phyloP scores from a whole-genome alignment of 53 echinoderm and acorn worm genomes.

The Stichopus horrens region DNA sequence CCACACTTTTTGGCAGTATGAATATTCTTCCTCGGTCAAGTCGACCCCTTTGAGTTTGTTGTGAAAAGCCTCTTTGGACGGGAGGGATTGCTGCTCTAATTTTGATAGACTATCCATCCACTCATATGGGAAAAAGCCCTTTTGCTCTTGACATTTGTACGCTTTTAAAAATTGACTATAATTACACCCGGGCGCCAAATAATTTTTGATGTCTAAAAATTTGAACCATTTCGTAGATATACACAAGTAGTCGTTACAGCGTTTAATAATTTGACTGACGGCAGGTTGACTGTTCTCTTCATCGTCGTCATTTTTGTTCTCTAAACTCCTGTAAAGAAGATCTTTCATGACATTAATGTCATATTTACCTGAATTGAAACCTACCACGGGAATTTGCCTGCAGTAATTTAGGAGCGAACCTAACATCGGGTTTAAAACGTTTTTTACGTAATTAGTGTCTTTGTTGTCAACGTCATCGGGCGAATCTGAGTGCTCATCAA shows the following conservation, averaged over 20 bases:
- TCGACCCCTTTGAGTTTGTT: slow-evolving; percentile 3
- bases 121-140: slow-evolving; percentile 25
- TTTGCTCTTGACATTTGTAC: slow-evolving; percentile 27
- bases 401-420: slow-evolving; percentile 21
- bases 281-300: not conserved
- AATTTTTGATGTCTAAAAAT: slow-evolving; percentile 34
- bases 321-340: slow-evolving; percentile 14
- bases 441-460: not conserved
- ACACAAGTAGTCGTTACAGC: slow-evolving; percentile 16
- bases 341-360: slow-evolving; percentile 26
- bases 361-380: slow-evolving; percentile 39
- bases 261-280: not conserved
- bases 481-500: not conserved
- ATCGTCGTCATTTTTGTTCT: not conserved
- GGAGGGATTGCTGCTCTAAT: not conserved
- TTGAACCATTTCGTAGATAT: not conserved
- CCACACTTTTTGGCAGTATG: slow-evolving; percentile 51
- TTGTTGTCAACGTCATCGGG: not conserved
- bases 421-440: not conserved
- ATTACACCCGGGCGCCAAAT: not conserved
- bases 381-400: slow-evolving; percentile 27
- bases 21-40: slow-evolving; percentile 48
- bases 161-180: not conserved
- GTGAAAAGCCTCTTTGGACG: slow-evolving; percentile 18
- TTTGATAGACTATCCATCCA: slow-evolving; percentile 35